These are phyloP conservation scores for Melopsittacus undulatus DNA, from an alignment of 2,797 vertebrate species.

Conservation along the genomic window DNA sequence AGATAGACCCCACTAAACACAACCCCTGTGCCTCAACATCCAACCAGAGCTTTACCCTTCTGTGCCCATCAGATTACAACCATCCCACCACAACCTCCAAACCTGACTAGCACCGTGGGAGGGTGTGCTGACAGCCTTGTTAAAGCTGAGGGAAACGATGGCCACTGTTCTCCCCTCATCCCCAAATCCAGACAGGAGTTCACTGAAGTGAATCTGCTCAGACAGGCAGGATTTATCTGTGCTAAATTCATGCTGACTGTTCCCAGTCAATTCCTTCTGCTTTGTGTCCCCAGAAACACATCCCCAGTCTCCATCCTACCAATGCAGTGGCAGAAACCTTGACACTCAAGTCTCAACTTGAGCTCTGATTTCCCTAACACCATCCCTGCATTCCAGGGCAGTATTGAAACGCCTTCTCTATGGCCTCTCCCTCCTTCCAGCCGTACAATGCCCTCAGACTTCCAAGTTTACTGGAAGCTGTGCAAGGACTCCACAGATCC, in stretches of 20 bases:
- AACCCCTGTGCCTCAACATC: background rate
- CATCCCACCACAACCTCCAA: background rate
- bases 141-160: accelerated
- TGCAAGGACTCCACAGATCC: background rate
- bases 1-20: accelerated
- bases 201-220: background rate
- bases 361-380: background rate
- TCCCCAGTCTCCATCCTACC: background rate
- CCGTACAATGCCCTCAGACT: background rate
- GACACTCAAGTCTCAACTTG: background rate
- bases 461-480: background rate
- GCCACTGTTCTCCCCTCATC: background rate
- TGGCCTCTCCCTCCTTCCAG: background rate
- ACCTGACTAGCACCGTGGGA: accelerated
- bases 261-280: background rate
- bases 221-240: background rate
- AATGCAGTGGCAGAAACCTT: background rate
- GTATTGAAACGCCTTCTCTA: background rate
- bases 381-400: background rate
- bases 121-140: background rate
- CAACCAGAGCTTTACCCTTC: background rate
- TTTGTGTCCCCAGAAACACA: background rate
- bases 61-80: background rate
- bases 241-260: background rate
- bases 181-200: background rate